Conservation (phyloP, 2,888 invertebrate species). For the Catotricha subobsoleta region DNA sequence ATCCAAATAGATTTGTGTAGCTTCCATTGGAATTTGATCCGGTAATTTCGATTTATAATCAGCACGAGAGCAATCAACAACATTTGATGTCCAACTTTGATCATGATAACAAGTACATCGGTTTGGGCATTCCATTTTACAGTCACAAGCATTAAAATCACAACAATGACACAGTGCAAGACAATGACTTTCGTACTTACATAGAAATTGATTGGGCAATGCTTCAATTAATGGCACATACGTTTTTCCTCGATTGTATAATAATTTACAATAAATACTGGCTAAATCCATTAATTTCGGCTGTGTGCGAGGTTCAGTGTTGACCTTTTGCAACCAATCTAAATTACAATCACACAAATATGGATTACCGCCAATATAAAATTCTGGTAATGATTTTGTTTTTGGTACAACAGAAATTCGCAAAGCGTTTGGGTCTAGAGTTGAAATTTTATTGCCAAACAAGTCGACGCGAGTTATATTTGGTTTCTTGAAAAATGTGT, state of each 20-base stretch:
- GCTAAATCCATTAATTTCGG: slow-evolving; percentile 77
- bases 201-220: slow-evolving; percentile 75
- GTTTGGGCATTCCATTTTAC: slow-evolving; percentile 88
- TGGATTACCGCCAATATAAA: slow-evolving; percentile 85
- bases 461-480: slow-evolving; percentile 82
- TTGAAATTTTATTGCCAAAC: slow-evolving; percentile 79
- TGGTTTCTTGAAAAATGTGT: slow-evolving; percentile 76
- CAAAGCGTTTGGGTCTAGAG: slow-evolving; percentile 76
- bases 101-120: slow-evolving; percentile 92
- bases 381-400: slow-evolving; percentile 63
- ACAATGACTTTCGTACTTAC: slow-evolving; percentile 83
- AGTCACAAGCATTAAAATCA: slow-evolving; percentile 93
- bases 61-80: slow-evolving; percentile 74
- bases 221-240: slow-evolving; percentile 73
- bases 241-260: slow-evolving; percentile 67
- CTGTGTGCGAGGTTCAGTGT: slow-evolving; percentile 68
- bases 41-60: slow-evolving; percentile 67
- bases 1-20: slow-evolving; percentile 83
- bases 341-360: slow-evolving; percentile 89
- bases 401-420: slow-evolving; percentile 64
- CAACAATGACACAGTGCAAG: slow-evolving; percentile 90
- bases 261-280: slow-evolving; percentile 71
- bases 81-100: slow-evolving; percentile 81
- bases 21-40: slow-evolving; percentile 82
- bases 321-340: slow-evolving; percentile 87